Evolutionary conservation across 2,888 invertebrate species (phyloP).

Genomic region (Aphrophora alni): DNA sequence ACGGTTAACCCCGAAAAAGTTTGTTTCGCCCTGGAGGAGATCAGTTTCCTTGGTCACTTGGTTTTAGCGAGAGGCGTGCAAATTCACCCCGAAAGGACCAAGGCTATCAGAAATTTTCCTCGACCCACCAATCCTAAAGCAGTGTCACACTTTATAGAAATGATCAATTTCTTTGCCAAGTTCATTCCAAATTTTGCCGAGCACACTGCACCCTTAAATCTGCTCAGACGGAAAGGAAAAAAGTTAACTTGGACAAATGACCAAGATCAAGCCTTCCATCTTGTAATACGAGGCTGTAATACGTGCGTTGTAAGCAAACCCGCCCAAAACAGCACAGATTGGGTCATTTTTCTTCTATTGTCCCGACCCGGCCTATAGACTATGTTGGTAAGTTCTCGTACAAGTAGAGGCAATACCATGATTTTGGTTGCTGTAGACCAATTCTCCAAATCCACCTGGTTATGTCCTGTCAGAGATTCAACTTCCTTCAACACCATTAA

Average conservation of each 20-base stretch:
- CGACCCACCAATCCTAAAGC: conserved; percentile 47
- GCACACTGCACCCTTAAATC: conserved; percentile 19
- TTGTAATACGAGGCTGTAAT: too few species aligned
- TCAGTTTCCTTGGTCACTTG: conserved; percentile 9
- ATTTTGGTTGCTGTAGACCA: too few species aligned
- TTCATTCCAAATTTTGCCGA: conserved; percentile 2
- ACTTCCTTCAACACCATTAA: too few species aligned
- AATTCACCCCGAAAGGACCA: conserved; percentile 16
- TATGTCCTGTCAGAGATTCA: too few species aligned
- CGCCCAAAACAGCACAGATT: too few species aligned
- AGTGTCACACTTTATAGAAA: conserved; percentile 41
- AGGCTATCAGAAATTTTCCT: conserved; percentile 11
- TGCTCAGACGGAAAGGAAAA: conserved; percentile 30
- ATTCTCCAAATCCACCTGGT: too few species aligned
- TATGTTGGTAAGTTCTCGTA: too few species aligned
- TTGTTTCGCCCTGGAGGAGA: conserved; percentile 15
- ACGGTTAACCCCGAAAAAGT: conserved; percentile 48
- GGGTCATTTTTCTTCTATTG: too few species aligned
- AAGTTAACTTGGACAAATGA: background rate
- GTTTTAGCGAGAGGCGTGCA: background rate
- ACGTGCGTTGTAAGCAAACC: too few species aligned
- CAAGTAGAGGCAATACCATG: too few species aligned
- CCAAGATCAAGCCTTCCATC: background rate
- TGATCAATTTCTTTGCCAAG: conserved; percentile 45
- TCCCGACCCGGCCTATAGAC: too few species aligned